Conservation (phyloP, 2,113 vertebrate genomes). For the Phasianus colchicus region DNA sequence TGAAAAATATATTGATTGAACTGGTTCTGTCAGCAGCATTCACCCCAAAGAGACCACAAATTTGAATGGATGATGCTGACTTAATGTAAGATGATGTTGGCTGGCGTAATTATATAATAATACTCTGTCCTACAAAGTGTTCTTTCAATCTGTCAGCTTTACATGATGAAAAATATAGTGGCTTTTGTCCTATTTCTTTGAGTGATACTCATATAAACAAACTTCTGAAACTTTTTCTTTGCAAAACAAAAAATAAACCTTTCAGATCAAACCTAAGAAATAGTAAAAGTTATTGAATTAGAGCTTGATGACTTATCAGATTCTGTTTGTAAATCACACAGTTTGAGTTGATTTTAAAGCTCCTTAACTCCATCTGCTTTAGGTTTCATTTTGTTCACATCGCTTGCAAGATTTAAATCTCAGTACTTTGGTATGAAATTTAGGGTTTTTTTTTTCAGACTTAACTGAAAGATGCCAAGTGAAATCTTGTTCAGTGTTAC, state of each 20-base stretch:
- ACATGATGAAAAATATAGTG: background rate
- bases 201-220: background rate
- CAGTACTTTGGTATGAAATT: background rate
- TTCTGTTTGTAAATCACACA: background rate
- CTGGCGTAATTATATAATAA: background rate
- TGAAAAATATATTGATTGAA: background rate
- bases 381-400: background rate
- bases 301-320: background rate
- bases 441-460: background rate
- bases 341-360: background rate
- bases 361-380: background rate
- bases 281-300: background rate
- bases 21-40: background rate
- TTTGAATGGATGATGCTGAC: background rate
- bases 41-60: background rate
- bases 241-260: background rate
- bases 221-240: background rate
- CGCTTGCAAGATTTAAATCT: conserved; percentile 3
- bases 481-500: background rate
- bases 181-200: background rate
- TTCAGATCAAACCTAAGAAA: background rate
- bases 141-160: background rate
- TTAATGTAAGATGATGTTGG: background rate
- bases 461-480: background rate
- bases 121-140: background rate